Base-by-base conservation (phyloP, 92 coral and sea anemone species). In the Plumapathes pennacea region DNA sequence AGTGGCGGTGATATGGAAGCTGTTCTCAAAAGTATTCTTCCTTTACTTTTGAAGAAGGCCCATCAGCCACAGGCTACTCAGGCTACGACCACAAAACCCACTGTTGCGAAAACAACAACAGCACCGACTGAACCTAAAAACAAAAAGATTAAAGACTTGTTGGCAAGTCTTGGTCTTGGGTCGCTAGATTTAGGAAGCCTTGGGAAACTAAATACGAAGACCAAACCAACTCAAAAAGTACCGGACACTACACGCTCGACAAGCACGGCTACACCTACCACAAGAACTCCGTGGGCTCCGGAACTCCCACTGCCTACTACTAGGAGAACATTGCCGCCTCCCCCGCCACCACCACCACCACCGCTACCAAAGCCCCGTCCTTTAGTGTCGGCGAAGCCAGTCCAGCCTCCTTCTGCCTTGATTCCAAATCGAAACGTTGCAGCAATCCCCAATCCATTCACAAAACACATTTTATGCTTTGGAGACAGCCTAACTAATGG, bases 401-500 rank as follows among this genome's bases (percentile, higher is more conserved):
- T 32, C 20, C 28, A 39, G 4, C 27, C 39, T 10, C 38, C 50
- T 23, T 46, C 31, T 14, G 31, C 22, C 40, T 45, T 12, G 29
- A 28, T 54, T 18, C 20, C 47, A 10, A 69, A 27, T 20, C 12
- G 18, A 13, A 51, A 53, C 46, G 50, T 45, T 4, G 38, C 25
- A 14, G 18, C 37, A 4, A 50, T 40, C 34, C 40, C 64, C 24
- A 66, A 71, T 62, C 80, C 83, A 32, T 63, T 55, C 36, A 43
- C 87, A 36, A 78, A 69, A 48, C 74, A 67, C 43, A 70, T 94
- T 37, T 70, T 94, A 15, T 89, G 99, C 51, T 94, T 94, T 54
- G 99, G 99, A 6, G 99, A 94, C 62, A 94, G 99, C 38, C 61
- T 94, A 26, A 94, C 99, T 2, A 89, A 79, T 55, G 99, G 99